These are phyloP conservation scores for Tenthredo notha DNA, from an alignment of 2,888 invertebrate genomes.

Conservation along the genomic window DNA sequence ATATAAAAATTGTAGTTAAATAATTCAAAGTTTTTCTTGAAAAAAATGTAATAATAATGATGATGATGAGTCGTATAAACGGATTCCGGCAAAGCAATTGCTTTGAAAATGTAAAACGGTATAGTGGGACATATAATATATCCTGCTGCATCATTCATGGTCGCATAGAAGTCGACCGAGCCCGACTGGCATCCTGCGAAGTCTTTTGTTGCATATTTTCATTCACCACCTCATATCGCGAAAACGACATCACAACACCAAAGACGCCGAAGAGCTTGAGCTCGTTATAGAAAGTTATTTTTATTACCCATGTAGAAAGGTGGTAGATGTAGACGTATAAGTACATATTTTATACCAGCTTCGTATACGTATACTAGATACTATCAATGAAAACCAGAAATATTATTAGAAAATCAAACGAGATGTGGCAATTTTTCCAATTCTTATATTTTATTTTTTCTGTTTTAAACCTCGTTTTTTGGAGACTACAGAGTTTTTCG, in stretches of 20 bases:
- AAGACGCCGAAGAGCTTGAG: not conserved
- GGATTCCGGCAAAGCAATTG: conserved; percentile 2
- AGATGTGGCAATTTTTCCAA: too few relatives aligned
- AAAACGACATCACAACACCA: conserved; percentile 4
- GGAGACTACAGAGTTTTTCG: too few relatives aligned
- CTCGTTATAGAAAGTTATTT: conserved; percentile 32
- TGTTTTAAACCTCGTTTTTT: too few relatives aligned
- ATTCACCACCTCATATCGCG: conserved; percentile 17
- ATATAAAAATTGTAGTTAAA: too few relatives aligned
- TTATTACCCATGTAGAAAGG: not conserved
- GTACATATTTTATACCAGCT: not conserved
- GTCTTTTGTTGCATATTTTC: conserved; percentile 23
- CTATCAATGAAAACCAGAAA: not conserved
- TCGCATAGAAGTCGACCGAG: not conserved
- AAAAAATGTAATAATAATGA: not conserved
- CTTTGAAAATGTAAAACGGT: conserved; percentile 2
- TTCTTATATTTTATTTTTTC: too few relatives aligned
- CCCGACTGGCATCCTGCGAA: conserved; percentile 12
- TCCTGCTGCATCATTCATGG: conserved; percentile 27
- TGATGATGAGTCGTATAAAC: not conserved
- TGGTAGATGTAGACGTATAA: not conserved
- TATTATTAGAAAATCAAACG: not conserved
- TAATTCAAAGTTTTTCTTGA: too few relatives aligned
- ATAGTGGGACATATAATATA: not conserved
- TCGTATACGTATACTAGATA: not conserved